Evolutionary conservation across 2,113 vertebrate species (phyloP).

Genomic region (Madoqua kirkii): DNA sequence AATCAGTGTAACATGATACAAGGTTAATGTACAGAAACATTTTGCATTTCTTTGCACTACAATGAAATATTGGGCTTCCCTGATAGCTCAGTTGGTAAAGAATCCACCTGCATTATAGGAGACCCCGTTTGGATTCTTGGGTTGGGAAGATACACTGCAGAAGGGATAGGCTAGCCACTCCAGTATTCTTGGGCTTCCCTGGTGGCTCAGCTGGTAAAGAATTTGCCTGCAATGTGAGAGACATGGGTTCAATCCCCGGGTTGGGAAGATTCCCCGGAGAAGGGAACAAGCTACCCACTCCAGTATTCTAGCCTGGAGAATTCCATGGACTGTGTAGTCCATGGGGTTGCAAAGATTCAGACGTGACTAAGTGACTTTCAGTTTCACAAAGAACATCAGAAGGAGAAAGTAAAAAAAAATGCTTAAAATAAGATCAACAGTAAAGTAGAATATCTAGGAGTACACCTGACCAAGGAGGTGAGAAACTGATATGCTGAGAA

Average conservation of each 20-base stretch:
- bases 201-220: not conserved
- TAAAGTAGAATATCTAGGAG: not conserved
- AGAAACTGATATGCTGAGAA: not conserved
- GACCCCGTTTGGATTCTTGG: not conserved
- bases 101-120: not conserved
- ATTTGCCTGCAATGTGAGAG: not conserved
- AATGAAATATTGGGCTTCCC: not conserved
- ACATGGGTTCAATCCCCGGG: accelerated
- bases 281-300: not conserved
- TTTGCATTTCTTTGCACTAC: not conserved
- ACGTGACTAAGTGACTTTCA: accelerated
- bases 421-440: not conserved
- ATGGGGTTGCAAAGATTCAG: not conserved
- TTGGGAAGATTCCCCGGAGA: not conserved
- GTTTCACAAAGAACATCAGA: not conserved
- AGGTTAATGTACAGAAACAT: not conserved
- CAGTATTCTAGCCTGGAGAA: not conserved
- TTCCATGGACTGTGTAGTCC: not conserved
- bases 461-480: not conserved
- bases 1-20: not conserved
- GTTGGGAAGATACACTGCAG: not conserved
- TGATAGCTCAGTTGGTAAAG: not conserved
- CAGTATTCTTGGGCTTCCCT: not conserved
- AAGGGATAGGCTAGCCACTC: not conserved
- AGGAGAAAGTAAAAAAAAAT: not conserved